Conservation (phyloP, 1,140 invertebrate genomes). For the Babylonia areolata region DNA sequence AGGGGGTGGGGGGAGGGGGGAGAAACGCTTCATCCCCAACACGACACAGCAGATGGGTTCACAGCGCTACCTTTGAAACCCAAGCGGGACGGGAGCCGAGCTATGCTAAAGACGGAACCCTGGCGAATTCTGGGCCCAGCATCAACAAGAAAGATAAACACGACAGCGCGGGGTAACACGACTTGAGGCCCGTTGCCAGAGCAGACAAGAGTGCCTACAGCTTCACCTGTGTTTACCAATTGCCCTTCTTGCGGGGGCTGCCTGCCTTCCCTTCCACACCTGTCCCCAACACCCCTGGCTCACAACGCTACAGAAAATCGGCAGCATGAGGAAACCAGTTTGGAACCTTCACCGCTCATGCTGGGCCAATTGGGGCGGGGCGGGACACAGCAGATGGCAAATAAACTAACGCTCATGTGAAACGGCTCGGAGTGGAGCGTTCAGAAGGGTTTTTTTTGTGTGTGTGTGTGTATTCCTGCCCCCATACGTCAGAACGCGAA, state of each 20-base stretch:
- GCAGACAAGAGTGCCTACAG: slow-evolving; percentile 3
- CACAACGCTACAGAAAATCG: neutral
- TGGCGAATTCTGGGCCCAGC: neutral
- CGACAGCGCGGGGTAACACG: neutral
- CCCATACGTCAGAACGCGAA: no score
- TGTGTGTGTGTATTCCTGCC: no score
- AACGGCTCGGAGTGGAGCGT: no score
- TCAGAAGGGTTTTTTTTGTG: no score
- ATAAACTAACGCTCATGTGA: slow-evolving; percentile 18
- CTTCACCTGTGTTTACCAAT: slow-evolving; percentile 23
- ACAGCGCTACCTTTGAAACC: no score
- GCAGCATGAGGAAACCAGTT: neutral
- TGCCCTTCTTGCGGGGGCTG: neutral
- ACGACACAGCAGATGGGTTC: no score
- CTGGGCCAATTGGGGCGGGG: neutral
- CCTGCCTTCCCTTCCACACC: neutral
- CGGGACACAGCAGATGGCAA: slow-evolving; percentile 3
- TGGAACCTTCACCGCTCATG: neutral
- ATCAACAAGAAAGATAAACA: slow-evolving; percentile 20
- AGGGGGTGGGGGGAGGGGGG: no score
- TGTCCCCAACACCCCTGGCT: neutral
- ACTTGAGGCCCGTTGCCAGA: neutral
- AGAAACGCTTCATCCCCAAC: no score
- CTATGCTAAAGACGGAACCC: no score
- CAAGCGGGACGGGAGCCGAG: no score